These are phyloP conservation scores for Drosophila demipolita DNA, from an alignment of 2,888 invertebrate genomes.

Conservation along the genomic window DNA sequence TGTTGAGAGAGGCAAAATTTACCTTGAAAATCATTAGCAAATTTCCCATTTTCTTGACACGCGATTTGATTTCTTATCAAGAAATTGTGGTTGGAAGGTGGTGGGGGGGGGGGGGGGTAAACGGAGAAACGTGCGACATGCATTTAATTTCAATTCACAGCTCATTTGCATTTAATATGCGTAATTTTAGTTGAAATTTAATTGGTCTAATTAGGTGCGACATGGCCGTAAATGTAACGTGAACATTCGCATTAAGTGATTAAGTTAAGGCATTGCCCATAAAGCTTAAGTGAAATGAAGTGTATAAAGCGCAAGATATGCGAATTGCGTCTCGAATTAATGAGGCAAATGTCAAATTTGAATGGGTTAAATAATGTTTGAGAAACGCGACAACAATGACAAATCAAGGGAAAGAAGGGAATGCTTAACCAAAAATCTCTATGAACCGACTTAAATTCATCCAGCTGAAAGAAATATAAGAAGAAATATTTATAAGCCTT, in stretches of 20 bases:
- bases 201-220: constrained; percentile 68
- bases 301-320: constrained; percentile 47
- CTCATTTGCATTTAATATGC: constrained; percentile 51
- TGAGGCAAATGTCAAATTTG: constrained; percentile 51
- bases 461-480: constrained; percentile 8
- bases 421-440: background rate
- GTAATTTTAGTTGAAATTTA: constrained; percentile 51
- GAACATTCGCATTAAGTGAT: constrained; percentile 49
- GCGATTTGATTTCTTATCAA: constrained; percentile 1
- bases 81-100: too few relatives aligned
- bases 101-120: too few relatives aligned
- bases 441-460: constrained; percentile 19
- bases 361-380: constrained; percentile 50
- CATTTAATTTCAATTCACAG: constrained; percentile 46
- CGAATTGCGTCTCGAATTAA: constrained; percentile 48
- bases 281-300: constrained; percentile 28
- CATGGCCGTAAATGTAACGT: constrained; percentile 54
- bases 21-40: background rate
- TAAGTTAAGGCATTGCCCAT: constrained; percentile 24
- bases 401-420: background rate
- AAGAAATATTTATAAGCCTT: constrained; percentile 37
- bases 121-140: constrained; percentile 14
- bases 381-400: constrained; percentile 18
- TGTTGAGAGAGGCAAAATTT: background rate
- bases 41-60: constrained; percentile 9